A percentile compares a stretch with the other conserved stretches of the same genome.
Conservation (phyloP, 2,113 vertebrate genomes). For the Cyprinodon tularosa region DNA sequence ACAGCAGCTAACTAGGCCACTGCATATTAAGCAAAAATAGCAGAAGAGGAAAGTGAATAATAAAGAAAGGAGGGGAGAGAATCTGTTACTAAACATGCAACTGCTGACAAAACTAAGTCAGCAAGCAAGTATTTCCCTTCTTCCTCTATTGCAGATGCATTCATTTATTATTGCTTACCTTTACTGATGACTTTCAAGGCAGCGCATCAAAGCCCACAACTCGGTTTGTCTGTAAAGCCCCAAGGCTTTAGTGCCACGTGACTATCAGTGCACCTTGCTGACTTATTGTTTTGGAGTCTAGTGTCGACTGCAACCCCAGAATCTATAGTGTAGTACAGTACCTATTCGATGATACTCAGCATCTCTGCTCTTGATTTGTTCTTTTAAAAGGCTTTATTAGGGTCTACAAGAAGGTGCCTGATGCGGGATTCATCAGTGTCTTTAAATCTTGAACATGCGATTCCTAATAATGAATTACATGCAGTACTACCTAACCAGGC, state of each 20-base stretch:
- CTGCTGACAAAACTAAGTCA: constrained; percentile 70
- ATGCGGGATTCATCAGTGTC: constrained; percentile 1
- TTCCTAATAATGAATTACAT: not conserved
- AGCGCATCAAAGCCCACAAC: constrained; percentile 60
- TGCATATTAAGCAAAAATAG: constrained; percentile 77
- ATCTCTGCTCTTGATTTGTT: constrained; percentile 46
- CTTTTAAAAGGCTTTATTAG: constrained; percentile 48
- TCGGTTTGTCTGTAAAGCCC: constrained; percentile 44
- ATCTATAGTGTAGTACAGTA: constrained; percentile 49
- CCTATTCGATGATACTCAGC: constrained; percentile 56
- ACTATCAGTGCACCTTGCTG: constrained; percentile 60
- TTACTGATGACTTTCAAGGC: constrained; percentile 46
- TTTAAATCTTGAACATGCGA: not conserved
- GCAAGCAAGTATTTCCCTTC: constrained; percentile 66
- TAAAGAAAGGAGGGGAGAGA: constrained; percentile 19
- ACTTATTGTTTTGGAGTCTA: constrained; percentile 41
- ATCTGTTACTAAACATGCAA: constrained; percentile 46
- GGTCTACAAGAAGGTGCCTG: constrained; percentile 14
- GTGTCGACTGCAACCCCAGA: constrained; percentile 41
- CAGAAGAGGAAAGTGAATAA: constrained; percentile 50
- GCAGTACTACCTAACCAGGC: not conserved
- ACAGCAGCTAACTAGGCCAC: constrained; percentile 77
- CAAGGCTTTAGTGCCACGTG: constrained; percentile 54
- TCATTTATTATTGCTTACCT: constrained; percentile 68
- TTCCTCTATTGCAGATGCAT: constrained; percentile 54